Evolutionary conservation across 2,113 vertebrate species (phyloP).

Genomic region (Erpornis zantholeuca): DNA sequence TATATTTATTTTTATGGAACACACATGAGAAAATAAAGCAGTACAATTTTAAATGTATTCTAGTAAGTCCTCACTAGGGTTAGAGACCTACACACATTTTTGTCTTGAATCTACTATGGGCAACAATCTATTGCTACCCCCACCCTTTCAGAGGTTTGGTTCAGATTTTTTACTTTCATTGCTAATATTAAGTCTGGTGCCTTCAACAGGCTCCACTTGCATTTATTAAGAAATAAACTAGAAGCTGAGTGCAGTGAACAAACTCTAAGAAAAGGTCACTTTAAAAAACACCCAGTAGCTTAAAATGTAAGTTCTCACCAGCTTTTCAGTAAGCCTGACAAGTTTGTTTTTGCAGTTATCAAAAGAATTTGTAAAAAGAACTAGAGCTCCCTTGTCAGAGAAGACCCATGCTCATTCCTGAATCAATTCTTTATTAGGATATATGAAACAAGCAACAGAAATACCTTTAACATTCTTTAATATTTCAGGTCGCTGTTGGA

Average conservation of each 20-base stretch:
- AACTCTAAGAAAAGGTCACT: not conserved
- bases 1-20: not conserved
- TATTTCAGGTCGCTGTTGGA: constrained; percentile 84
- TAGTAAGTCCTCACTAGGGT: not conserved
- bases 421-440: not conserved
- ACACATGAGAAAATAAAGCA: not conserved
- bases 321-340: not conserved
- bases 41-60: not conserved
- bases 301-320: not conserved
- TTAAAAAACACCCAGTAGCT: not conserved
- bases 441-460: not conserved
- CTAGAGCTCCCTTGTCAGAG: not conserved
- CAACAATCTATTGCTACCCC: not conserved
- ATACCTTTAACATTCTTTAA: constrained; percentile 86
- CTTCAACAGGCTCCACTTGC: not conserved
- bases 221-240: not conserved
- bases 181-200: not conserved
- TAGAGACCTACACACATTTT: not conserved
- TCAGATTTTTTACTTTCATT: not conserved
- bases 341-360: not conserved
- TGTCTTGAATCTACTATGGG: not conserved
- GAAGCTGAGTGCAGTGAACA: not conserved
- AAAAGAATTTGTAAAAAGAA: not conserved
- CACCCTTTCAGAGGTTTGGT: not conserved
- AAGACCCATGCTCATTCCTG: not conserved